Percentiles rank a stretch among this genome's conserved stretches.
phyloP scores from a whole-genome alignment of 2,797 vertebrate species.

The Neoniphon sammara region DNA sequence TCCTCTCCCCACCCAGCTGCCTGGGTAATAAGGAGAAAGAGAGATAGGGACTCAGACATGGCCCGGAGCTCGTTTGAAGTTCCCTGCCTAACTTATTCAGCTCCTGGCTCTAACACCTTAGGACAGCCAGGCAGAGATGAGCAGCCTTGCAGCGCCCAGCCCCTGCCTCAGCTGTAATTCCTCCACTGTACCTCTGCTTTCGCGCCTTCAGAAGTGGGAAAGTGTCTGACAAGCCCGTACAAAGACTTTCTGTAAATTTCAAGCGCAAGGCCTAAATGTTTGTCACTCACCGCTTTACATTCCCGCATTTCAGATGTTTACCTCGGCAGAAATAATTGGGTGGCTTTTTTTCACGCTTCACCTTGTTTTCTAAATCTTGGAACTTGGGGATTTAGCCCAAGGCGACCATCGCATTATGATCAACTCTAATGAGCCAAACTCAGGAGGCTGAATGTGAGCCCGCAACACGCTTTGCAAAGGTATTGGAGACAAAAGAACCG shows the following conservation, averaged over 20 bases:
- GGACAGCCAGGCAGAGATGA: slow-evolving; percentile 58
- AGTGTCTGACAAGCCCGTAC: slow-evolving; percentile 43
- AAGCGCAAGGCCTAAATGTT: slow-evolving; percentile 46
- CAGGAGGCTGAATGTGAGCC: slow-evolving; percentile 35
- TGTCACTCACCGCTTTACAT: slow-evolving; percentile 61
- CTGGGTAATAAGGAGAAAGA: slow-evolving; percentile 37
- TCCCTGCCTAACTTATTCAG: slow-evolving; percentile 63
- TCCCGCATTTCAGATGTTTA: slow-evolving; percentile 59
- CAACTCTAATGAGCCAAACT: slow-evolving; percentile 68
- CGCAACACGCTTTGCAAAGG: slow-evolving; percentile 30
- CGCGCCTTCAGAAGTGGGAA: slow-evolving; percentile 46
- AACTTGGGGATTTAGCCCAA: slow-evolving; percentile 51
- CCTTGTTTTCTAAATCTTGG: slow-evolving; percentile 34
- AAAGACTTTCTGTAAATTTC: slow-evolving; percentile 58
- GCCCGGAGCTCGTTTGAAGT: slow-evolving; percentile 72
- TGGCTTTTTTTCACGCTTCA: slow-evolving; percentile 43
- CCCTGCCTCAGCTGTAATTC: slow-evolving; percentile 40
- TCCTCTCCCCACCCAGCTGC: slow-evolving; percentile 14
- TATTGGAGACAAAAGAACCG: slow-evolving; percentile 48
- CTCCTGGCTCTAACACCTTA: slow-evolving; percentile 56
- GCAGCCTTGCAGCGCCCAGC: slow-evolving; percentile 31
- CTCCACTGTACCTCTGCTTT: slow-evolving; percentile 28
- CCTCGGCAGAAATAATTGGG: slow-evolving; percentile 70
- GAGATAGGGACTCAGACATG: slow-evolving; percentile 21
- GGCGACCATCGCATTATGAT: slow-evolving; percentile 69